Base-by-base conservation (phyloP, 2,113 vertebrate species). In the Dipodomys spectabilis region DNA sequence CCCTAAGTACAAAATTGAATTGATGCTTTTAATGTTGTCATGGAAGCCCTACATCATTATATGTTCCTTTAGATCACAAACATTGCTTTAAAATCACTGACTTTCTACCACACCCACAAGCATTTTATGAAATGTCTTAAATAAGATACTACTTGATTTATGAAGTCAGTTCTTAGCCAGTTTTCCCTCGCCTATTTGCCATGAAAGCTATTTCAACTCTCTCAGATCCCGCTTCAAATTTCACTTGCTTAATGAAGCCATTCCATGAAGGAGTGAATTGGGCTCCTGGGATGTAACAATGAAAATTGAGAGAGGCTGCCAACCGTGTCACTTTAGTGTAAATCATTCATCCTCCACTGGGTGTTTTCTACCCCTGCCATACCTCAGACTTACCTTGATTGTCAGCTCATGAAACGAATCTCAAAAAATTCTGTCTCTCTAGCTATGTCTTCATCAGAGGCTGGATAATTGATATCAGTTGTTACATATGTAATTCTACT, bases 231-330 rank as follows among this genome's bases (percentile, higher is more conserved):
- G 74, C 82, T 96, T 96, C 81, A 92, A 95, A 97, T 95, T 97
- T 93, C 93, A 93, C 89, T 95, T 83, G 93, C 69, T 96, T 96
- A 96, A 97, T 96, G 96, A 96, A 95, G 94, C 94, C 81, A 95
- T 95, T 96, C 93, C 77, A 91, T 91, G 82, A 96, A 97, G 81
- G 83, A 90, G 93, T 73, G 86, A 95, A 95, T 87, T 92, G 93
- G 77, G 57, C 91, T 91, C 45, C 30, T 19, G 94, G 96, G 93
- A 96, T 67, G n/a, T 53, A 96, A 94, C 93, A 95, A 95, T 39
- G 83, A 91, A 96, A 97, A 96, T 71, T 88, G 86, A 96, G 95
- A 93, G 94, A 92, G 89, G 78, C 86, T 92, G 64, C 68, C 3
- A 3, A 84, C 83, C 72, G 74, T 27, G 5, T 95, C 93, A 91